Conservation (phyloP, 2,797 vertebrate species). For the Muscicapa comitata region DNA sequence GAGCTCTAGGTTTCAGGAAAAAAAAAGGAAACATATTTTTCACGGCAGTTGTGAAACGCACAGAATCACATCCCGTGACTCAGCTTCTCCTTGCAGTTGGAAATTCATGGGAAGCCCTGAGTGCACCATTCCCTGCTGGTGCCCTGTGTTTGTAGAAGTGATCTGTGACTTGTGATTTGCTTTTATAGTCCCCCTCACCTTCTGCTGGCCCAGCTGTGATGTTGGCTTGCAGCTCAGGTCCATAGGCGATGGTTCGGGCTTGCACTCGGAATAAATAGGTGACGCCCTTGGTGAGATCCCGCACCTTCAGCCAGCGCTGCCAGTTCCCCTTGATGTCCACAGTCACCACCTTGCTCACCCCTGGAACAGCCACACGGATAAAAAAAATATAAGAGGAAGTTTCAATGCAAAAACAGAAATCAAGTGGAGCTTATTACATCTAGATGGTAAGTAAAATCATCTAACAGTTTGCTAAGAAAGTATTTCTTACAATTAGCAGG, state of each 20-base stretch:
- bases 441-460: slow-evolving; percentile 30
- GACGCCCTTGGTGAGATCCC: slow-evolving; percentile 87
- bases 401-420: neutral
- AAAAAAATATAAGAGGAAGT: neutral
- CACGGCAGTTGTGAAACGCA: neutral
- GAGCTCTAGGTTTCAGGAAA: neutral
- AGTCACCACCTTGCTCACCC: slow-evolving; percentile 93
- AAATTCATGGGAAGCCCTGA: neutral
- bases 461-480: slow-evolving; percentile 42
- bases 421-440: neutral
- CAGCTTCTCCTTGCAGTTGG: neutral
- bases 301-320: slow-evolving; percentile 93
- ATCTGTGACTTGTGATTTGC: neutral
- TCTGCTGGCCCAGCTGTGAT: slow-evolving; percentile 88
- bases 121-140: neutral
- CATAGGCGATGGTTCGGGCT: slow-evolving; percentile 88
- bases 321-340: slow-evolving; percentile 92
- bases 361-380: slow-evolving; percentile 52
- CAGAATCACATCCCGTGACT: neutral
- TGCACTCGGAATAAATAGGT: slow-evolving; percentile 90
- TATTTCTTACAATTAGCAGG: slow-evolving; percentile 64
- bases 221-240: slow-evolving; percentile 85
- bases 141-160: neutral
- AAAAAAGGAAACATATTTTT: neutral
- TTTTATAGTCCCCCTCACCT: slow-evolving; percentile 73